Evolutionary conservation across 2,113 vertebrate genomes (phyloP), one percentile per base, ranked within the genome.

Genomic region (Microtus ochrogaster): DNA sequence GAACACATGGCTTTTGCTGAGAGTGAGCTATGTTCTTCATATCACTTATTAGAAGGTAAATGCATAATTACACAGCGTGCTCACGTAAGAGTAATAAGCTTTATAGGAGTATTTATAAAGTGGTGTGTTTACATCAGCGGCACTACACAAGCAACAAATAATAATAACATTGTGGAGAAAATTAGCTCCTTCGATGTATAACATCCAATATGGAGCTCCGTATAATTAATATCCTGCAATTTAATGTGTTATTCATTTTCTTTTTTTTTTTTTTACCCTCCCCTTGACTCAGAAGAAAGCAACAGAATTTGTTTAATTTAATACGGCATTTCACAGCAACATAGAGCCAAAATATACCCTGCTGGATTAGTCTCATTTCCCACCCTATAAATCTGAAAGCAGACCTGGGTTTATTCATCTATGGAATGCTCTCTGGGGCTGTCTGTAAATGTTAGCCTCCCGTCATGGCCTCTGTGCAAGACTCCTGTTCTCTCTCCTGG

Each of bases 191-290:
- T 97, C 96, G 94, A 97, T 96, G 92, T 97, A 92, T 93, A 98
- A 95, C 94, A 95, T 98, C 98, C 98, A 97, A 97, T 83, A 97
- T 95, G 94, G 78, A 97, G 96, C 91, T 98, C 97, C 95, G 94
- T 88, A 58, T 98, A 99, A 98, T 89, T 98, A 98, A 98, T 98
- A 98, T 97, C 98, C 96, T 97, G 96, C 95, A 98, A 97, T 96
- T 98, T 93, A 98, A 98, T 96, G 89, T 95, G 76, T 85, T 98
- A 91, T 96, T 96, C 97, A 97, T 98, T 98, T 98, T 96, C 98
- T 97, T 97, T 97, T 91, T 97, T n/a, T n/a, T n/a, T n/a, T 91
- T 7, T 58, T 19, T 58, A 58, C 61, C 88, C 97, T 94, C 96
- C 96, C 81, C 95, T 95, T 89, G 97, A 65, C 94, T 96, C 96